Evolutionary conservation across 1,140 invertebrate genomes (phyloP), one percentile per base, ranked within the genome.

Genomic region (Drosophila leontia): DNA sequence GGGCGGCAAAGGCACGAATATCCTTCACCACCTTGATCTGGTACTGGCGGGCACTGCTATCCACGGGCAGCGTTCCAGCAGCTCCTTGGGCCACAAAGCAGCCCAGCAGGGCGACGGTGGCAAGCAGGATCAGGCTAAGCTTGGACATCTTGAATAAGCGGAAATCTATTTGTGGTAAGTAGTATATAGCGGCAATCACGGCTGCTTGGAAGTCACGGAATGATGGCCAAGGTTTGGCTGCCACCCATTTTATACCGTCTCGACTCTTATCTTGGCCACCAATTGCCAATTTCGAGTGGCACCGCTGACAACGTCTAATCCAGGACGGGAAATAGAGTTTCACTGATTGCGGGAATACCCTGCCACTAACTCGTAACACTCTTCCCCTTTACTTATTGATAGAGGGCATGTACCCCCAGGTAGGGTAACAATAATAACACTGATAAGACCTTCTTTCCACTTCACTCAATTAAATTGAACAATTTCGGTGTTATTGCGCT

Each of bases 391-490:
- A 0, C 2, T 4, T 6, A 7, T 11, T 2, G 19, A 9, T 15
- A 17, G 15, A 37, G 19, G 19, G 5, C 8, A 8, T 2, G 3
- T 23, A 45, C 70, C 23, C 12, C 6, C 13, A 0, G 55, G 6
- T 37, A 74, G 70, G 13, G 70, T 48, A 60, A 12, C 44, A 23
- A 51, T 60, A 74, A 74, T 57, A 75, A 64, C 53, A 64, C 17
- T 34, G 56, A 76, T 69, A 59, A 77, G 47, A 26, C 12, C 8
- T 42, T 42, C 44, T 32, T 35, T 50, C 71, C 80, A 80, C 71
- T 78, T 78, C 64, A 84, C 60, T 87, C 84, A 87, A 88, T 87
- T 88, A 88, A 88, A 80, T 75, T 80, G 80, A 80, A 78, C 80
- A 87, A 87, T 87, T 87, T 50, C 44, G 37, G 75, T 81, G 64